Evolutionary conservation across 2,888 invertebrate genomes (phyloP), one percentile per base, ranked within the genome.

Genomic region (Aporophyla nigra): DNA sequence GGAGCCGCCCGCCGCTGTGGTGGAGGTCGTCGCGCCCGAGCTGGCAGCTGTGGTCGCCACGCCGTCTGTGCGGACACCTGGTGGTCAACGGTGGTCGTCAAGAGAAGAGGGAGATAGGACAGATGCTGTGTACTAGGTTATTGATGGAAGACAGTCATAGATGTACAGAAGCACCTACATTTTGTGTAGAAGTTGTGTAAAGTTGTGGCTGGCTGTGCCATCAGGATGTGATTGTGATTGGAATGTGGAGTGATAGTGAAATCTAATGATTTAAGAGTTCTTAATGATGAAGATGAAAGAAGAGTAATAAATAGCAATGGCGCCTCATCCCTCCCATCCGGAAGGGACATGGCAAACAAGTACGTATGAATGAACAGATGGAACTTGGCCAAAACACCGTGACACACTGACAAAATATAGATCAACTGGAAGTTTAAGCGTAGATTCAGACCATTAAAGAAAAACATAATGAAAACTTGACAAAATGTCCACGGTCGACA

Each of bases 1-100:
- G 87, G 87, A 93, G 63, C 91, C 92, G 1, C 90, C 80, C 80
- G 89, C 86, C 76, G 92, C 87, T 83, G 93, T 91, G 83, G 94
- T 92, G 84, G 92, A 93, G 89, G 90, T 93, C 91, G 89, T 74
- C 27, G 81, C 71, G 24, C 75, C 80, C 14, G 82, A 82, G 46
- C 59, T 62, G 19, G 86, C 80, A 63, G 84, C 87, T 74, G 91
- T 89, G 79, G 93, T 90, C 91, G 95, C 94, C 93, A 96, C 96
- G 93, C 96, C 97, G 97, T 97, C 97, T 94, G 97, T 96, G 95
- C 97, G 97, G 91, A 97, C 97, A 95, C 97, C 97, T 97, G 95
- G 92, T 83, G 95, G 95, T 96, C 95, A 96, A 95, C 93, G 93
- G 87, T 90, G 94, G 93, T 90, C 90, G 95, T 96, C 95, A 95